Evolutionary conservation across 2,888 invertebrate genomes (phyloP).

Genomic region (Metacarcinus magister): DNA sequence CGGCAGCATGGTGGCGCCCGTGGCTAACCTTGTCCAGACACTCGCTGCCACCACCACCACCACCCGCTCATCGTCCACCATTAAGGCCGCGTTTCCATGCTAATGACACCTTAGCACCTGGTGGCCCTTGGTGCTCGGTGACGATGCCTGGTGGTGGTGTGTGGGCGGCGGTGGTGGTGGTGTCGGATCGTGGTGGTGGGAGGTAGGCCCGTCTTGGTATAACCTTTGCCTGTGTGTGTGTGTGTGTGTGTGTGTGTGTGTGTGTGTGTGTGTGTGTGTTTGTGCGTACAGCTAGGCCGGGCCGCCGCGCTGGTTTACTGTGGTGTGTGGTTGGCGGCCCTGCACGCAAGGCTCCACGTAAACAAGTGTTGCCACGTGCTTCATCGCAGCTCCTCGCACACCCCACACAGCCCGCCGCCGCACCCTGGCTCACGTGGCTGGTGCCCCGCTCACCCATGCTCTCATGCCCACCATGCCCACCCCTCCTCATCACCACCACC

Average conservation of each 20-base stretch:
- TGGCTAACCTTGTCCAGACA: constrained; percentile 61
- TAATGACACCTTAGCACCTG: neutral
- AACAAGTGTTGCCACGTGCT: constrained; percentile 45
- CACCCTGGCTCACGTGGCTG: constrained; percentile 17
- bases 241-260: constrained; percentile 1
- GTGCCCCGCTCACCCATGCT: constrained; percentile 3
- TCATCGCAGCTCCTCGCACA: constrained; percentile 2
- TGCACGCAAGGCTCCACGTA: constrained; percentile 44
- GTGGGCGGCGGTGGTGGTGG: neutral
- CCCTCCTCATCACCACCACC: neutral
- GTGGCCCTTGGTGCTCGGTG: neutral
- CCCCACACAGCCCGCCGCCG: neutral
- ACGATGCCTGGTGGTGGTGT: neutral
- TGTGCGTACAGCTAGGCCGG: neutral
- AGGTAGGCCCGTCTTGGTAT: neutral
- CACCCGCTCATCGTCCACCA: constrained; percentile 34
- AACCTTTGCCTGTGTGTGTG: neutral
- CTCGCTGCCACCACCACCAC: neutral
- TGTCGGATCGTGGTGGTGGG: neutral
- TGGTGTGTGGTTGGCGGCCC: constrained; percentile 46
- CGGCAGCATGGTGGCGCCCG: constrained; percentile 62
- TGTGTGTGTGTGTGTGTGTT: neutral
- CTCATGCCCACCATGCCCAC: neutral
- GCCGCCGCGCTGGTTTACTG: neutral
- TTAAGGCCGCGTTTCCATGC: constrained; percentile 26